Percentiles rank a stretch among this genome's conserved stretches.
These are phyloP conservation scores for Oophaga pumilio DNA, from an alignment of 2,113 vertebrate genomes.

Conservation along the genomic window DNA sequence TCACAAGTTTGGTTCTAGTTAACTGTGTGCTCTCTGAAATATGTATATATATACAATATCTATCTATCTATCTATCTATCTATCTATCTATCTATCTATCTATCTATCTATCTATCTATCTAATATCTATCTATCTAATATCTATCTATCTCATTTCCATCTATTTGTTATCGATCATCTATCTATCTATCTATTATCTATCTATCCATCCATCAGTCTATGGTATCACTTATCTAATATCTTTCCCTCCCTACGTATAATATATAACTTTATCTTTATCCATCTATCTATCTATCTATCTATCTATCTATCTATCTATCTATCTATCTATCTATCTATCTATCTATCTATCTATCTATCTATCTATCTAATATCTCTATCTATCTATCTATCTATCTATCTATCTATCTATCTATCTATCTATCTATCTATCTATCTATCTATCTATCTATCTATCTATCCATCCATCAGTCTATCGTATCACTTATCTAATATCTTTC, in stretches of 20 bases:
- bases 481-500: not conserved
- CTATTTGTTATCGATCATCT: not conserved
- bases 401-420: no score
- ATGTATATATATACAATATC: not conserved
- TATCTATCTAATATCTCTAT: no score
- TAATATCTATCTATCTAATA: not conserved
- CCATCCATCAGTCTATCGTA: not conserved
- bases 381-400: no score
- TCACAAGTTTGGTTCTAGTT: not conserved
- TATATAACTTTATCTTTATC: not conserved
- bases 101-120: not conserved
- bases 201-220: not conserved
- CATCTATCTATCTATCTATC: not conserved
- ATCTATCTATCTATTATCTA: not conserved
- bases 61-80: not conserved
- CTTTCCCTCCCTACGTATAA: not conserved
- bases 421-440: no score
- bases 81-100: constrained; percentile 5
- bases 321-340: not conserved
- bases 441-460: no score
- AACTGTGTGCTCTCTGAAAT: no score
- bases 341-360: not conserved
- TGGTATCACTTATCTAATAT: not conserved
- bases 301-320: not conserved
- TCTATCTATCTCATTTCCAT: not conserved